A percentile compares a stretch with the other conserved stretches of the same genome.
Conservation (phyloP, 2,113 vertebrate species). For the Chaetodon trifascialis region DNA sequence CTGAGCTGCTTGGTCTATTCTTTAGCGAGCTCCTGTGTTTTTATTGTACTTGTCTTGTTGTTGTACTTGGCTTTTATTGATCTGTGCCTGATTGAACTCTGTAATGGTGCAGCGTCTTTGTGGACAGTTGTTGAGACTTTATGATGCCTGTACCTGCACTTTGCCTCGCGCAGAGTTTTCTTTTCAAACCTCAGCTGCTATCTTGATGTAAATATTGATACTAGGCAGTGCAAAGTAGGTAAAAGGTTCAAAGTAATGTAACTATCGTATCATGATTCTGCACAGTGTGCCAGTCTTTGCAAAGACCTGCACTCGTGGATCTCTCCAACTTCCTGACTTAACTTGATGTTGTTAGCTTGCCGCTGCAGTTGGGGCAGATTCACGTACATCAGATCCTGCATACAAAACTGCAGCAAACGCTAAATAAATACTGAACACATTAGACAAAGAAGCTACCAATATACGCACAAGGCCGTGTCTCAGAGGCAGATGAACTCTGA, state of each 20-base stretch:
- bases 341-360: background rate
- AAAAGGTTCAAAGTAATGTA: background rate
- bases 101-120: background rate
- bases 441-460: background rate
- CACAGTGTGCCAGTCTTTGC: background rate
- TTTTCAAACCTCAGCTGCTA: background rate
- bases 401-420: background rate
- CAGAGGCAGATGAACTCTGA: conserved; percentile 9
- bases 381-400: background rate
- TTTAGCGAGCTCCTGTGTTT: background rate
- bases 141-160: background rate
- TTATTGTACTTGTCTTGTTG: too few relatives aligned
- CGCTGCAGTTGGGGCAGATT: background rate
- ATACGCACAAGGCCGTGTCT: background rate
- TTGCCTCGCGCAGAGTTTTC: background rate
- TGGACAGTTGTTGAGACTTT: background rate
- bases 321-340: background rate
- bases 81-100: background rate
- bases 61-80: background rate
- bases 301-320: background rate
- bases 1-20: too few relatives aligned
- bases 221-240: background rate
- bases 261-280: background rate
- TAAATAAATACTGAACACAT: background rate
- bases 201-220: background rate